Percentiles rank a stretch among this genome's conserved stretches.
Conservation (phyloP, 2,113 vertebrate genomes). For the Hippocampus abdominalis region DNA sequence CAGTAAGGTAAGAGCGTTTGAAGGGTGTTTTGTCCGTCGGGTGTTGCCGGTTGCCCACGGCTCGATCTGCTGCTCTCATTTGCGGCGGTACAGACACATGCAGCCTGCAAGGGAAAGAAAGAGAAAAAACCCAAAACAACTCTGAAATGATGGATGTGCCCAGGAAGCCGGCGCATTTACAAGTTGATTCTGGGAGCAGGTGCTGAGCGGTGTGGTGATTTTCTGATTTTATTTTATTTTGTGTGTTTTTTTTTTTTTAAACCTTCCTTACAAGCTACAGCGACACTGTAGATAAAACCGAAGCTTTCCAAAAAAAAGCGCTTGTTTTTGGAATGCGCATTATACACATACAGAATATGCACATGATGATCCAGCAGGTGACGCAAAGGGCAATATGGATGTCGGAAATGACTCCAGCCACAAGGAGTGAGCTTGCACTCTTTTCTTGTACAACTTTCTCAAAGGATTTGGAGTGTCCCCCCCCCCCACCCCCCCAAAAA, state of each 20-base stretch:
- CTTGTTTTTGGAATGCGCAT: background rate
- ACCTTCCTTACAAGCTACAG: background rate
- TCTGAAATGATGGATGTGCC: background rate
- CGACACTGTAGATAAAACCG: background rate
- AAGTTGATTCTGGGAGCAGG: slow-evolving; percentile 6
- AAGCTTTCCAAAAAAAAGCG: background rate
- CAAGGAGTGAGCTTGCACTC: background rate
- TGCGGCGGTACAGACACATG: background rate
- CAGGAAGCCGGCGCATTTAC: slow-evolving; percentile 3
- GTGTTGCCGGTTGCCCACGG: slow-evolving; percentile 5
- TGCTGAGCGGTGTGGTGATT: background rate
- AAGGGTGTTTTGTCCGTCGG: slow-evolving; percentile 31
- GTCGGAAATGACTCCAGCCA: background rate
- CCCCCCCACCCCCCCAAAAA: background rate
- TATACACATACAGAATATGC: background rate
- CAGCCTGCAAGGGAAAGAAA: background rate
- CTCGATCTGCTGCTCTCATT: slow-evolving; percentile 5
- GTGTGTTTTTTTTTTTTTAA: background rate
- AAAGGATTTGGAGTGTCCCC: background rate
- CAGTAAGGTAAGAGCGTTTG: slow-evolving; percentile 35
- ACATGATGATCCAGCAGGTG: background rate
- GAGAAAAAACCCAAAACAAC: background rate
- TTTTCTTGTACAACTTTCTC: background rate
- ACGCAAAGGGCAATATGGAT: background rate
- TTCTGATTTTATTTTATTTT: background rate